Evolutionary conservation across 2,113 vertebrate species (phyloP).

Genomic region (Anser cygnoides): DNA sequence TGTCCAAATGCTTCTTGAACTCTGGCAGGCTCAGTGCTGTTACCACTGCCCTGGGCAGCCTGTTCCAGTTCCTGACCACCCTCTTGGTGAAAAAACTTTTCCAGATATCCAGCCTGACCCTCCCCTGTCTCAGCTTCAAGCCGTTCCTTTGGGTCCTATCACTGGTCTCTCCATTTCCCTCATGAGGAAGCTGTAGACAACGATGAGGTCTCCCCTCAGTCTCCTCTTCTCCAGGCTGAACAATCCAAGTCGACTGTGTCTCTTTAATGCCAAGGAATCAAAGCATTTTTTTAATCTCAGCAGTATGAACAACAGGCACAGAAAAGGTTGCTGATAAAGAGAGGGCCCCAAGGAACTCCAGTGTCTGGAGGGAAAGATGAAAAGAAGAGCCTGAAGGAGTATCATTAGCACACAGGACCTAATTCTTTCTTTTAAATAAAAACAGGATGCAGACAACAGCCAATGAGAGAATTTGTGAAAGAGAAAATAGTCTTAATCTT

Average conservation of each 20-base stretch:
- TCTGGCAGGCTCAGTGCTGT: too few relatives aligned
- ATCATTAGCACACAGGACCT: neutral
- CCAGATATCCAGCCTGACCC: too few relatives aligned
- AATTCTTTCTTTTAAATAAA: neutral
- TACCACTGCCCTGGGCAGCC: too few relatives aligned
- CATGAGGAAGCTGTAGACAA: too few relatives aligned
- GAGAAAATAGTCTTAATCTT: neutral
- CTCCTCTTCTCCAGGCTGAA: too few relatives aligned
- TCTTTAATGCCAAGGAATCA: neutral
- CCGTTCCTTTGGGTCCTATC: too few relatives aligned
- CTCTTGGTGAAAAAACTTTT: too few relatives aligned
- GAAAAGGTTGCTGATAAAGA: neutral
- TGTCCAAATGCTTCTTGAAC: too few relatives aligned
- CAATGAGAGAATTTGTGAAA: neutral
- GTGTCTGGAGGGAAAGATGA: neutral
- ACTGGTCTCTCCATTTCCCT: too few relatives aligned
- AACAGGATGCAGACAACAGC: neutral
- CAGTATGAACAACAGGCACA: neutral
- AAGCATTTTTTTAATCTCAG: neutral
- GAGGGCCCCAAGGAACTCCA: neutral
- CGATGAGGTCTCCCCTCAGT: too few relatives aligned
- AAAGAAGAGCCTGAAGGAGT: neutral
- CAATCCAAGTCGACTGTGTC: neutral
- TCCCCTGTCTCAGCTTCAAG: too few relatives aligned
- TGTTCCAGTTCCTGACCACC: too few relatives aligned